Evolutionary conservation across 2,797 vertebrate species (phyloP).

Genomic region (Tenualosa ilisha): DNA sequence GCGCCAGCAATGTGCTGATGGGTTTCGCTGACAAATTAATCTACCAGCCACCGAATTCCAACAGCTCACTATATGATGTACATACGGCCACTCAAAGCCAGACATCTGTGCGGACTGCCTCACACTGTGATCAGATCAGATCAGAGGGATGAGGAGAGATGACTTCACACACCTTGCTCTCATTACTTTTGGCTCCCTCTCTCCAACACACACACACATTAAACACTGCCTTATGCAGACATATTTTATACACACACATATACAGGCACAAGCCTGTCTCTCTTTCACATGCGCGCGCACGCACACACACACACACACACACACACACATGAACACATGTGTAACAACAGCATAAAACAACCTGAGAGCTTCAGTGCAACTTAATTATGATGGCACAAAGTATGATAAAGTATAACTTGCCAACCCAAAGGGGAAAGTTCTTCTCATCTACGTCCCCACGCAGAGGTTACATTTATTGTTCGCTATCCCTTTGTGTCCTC

Average conservation of each 20-base stretch:
- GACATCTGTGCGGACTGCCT: not conserved
- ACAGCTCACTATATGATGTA: not conserved
- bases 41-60: not conserved
- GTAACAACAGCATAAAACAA: not conserved
- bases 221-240: not conserved
- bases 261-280: conserved; percentile 23
- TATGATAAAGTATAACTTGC: conserved; percentile 4
- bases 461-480: not conserved
- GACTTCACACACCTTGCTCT: conserved; percentile 28
- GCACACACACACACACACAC: not conserved
- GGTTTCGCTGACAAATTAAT: not conserved
- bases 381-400: not conserved
- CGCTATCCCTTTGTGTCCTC: not conserved
- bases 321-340: not conserved
- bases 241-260: conserved; percentile 25
- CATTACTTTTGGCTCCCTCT: not conserved
- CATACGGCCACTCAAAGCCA: not conserved
- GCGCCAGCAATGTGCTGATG: conserved; percentile 22
- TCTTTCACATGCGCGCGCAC: not conserved
- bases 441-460: not conserved
- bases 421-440: not conserved
- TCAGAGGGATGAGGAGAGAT: not conserved
- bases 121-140: not conserved
- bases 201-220: conserved; percentile 26
- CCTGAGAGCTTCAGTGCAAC: not conserved